Percentiles rank a stretch among this genome's conserved stretches.
Conservation (phyloP, 2,113 vertebrate genomes). For the Chelonoidis abingdonii region DNA sequence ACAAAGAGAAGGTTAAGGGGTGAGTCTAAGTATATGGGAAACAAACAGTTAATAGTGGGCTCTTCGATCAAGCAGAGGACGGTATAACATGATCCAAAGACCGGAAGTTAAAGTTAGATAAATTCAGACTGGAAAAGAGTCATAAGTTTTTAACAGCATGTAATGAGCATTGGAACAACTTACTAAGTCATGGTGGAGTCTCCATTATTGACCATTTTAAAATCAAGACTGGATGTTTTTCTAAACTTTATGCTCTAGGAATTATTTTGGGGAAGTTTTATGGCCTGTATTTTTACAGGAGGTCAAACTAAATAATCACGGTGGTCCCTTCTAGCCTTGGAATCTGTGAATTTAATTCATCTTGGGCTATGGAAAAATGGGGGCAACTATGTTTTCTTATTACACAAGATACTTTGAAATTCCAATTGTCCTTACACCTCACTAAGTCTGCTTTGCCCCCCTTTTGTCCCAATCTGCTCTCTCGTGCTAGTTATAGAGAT, state of each 20-base stretch:
- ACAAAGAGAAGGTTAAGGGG: not conserved
- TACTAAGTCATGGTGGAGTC: not conserved
- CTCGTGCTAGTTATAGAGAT: not conserved
- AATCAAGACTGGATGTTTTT: not conserved
- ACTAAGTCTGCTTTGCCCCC: not conserved
- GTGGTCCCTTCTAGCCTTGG: not conserved
- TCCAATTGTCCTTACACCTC: not conserved
- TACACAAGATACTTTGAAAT: not conserved
- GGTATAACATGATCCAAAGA: not conserved
- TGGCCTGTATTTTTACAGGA: not conserved
- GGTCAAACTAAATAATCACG: not conserved
- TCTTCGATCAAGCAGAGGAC: not conserved
- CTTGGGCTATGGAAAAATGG: not conserved
- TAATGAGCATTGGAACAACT: not conserved
- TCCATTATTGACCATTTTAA: not conserved
- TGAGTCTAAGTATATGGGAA: not conserved
- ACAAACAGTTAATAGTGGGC: not conserved
- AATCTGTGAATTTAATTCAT: not conserved
- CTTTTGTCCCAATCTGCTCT: not conserved
- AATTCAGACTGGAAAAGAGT: not conserved
- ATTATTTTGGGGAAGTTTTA: not conserved
- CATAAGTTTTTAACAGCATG: not conserved
- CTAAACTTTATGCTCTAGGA: not conserved
- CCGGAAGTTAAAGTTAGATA: not conserved
- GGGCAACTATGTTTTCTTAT: not conserved